Evolutionary conservation across 2,888 invertebrate species (phyloP).

Genomic region (Noctua janthe): DNA sequence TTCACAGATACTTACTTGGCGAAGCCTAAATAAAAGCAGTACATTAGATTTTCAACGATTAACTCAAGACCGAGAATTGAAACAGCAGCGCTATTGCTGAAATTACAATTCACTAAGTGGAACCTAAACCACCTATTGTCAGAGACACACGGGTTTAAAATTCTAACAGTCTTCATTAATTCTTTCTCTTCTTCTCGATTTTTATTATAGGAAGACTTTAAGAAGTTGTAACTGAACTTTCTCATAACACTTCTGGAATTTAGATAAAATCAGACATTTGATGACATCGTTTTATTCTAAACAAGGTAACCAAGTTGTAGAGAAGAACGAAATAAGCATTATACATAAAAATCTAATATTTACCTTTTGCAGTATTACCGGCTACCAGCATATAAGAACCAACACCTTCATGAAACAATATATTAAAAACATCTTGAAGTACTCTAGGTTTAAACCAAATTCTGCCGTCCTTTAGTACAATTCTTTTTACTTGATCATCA

Average conservation of each 20-base stretch:
- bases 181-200: too few relatives aligned
- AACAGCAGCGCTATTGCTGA: too few relatives aligned
- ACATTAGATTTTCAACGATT: not conserved
- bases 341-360: not conserved
- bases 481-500: constrained; percentile 56
- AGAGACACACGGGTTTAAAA: not conserved
- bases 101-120: too few relatives aligned
- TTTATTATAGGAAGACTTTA: not conserved
- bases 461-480: constrained; percentile 76
- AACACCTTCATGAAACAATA: constrained; percentile 76
- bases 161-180: not conserved
- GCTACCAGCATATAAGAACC: constrained; percentile 91
- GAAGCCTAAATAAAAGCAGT: not conserved
- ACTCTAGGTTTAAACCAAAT: constrained; percentile 88
- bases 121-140: too few relatives aligned
- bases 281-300: not conserved
- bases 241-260: not conserved
- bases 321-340: not conserved
- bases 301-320: not conserved
- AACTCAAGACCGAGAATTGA: too few relatives aligned
- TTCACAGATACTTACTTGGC: not conserved
- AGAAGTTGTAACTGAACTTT: not conserved
- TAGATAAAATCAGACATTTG: not conserved
- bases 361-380: constrained; percentile 93
- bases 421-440: constrained; percentile 85